These are phyloP conservation scores for Chaenogobius annularis DNA, from an alignment of 2,113 vertebrate genomes.

Conservation along the genomic window DNA sequence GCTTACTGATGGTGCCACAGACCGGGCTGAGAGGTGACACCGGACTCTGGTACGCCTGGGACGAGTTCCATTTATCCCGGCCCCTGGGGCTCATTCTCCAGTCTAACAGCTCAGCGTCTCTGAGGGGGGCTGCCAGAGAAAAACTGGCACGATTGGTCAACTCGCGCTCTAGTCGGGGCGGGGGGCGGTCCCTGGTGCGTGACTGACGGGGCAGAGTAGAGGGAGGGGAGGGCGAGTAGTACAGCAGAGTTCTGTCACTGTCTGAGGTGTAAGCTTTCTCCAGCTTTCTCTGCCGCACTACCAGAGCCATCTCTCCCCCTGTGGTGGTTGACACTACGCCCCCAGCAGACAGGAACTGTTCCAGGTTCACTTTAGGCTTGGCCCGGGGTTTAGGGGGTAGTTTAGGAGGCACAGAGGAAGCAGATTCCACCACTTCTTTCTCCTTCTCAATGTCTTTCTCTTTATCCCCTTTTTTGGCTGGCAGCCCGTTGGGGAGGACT, in stretches of 20 bases:
- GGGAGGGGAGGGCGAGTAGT: constrained; percentile 70
- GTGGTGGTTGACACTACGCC: constrained; percentile 59
- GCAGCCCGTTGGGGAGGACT: constrained; percentile 77
- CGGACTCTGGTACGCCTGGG: constrained; percentile 75
- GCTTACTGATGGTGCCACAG: constrained; percentile 69
- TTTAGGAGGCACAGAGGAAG: constrained; percentile 60
- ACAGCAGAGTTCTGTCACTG: constrained; percentile 68
- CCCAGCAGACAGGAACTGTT: constrained; percentile 69
- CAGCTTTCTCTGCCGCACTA: constrained; percentile 63
- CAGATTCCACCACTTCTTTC: constrained; percentile 38
- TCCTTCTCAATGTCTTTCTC: constrained; percentile 53
- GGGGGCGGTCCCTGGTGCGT: constrained; percentile 56
- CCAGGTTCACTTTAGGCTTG: constrained; percentile 72
- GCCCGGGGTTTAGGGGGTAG: constrained; percentile 65
- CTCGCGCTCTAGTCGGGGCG: constrained; percentile 59
- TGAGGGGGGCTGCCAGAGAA: constrained; percentile 66
- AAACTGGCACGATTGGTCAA: constrained; percentile 69
- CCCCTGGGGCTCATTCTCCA: constrained; percentile 58
- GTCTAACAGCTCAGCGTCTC: constrained; percentile 63
- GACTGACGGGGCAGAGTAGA: constrained; percentile 71
- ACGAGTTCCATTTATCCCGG: constrained; percentile 75
- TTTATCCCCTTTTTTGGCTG: constrained; percentile 57
- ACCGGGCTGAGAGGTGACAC: constrained; percentile 52
- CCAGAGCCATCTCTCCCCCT: constrained; percentile 61
- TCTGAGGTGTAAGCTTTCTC: constrained; percentile 64